phyloP scores from a whole-genome alignment of 1,140 invertebrate genomes.

The Scaptodrosophila lebanonensis region DNA sequence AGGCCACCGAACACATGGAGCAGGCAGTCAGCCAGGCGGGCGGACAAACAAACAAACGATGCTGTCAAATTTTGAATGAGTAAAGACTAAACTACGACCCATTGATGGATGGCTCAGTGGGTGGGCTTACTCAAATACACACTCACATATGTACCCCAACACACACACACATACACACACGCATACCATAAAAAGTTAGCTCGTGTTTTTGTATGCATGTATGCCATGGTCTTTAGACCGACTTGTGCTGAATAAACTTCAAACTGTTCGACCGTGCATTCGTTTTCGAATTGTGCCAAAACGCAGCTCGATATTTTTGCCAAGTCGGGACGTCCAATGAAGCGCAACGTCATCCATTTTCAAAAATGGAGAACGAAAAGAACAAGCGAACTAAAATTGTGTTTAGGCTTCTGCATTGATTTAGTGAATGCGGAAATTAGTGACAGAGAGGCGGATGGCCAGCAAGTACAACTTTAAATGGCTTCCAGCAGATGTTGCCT shows the following conservation, averaged over 20 bases:
- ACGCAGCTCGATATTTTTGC: conserved; percentile 50
- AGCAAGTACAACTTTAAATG: conserved; percentile 55
- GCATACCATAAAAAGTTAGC: conserved; percentile 17
- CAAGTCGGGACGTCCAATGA: conserved; percentile 27
- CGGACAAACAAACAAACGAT: conserved; percentile 69
- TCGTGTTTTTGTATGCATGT: conserved; percentile 23
- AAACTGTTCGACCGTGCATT: conserved; percentile 3
- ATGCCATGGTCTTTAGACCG: conserved; percentile 10
- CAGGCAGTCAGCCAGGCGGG: conserved; percentile 10
- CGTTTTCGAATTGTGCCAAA: conserved; percentile 36
- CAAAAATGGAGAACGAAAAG: conserved; percentile 28
- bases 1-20: conserved; percentile 20
- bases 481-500: conserved; percentile 66
- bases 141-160: conserved; percentile 7
- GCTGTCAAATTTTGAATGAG: conserved; percentile 75
- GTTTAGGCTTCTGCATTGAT: conserved; percentile 65
- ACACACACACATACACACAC: conserved; percentile 23
- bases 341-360: conserved; percentile 53
- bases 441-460: conserved; percentile 40
- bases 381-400: conserved; percentile 35
- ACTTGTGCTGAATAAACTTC: conserved; percentile 23
- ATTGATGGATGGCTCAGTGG: conserved; percentile 66
- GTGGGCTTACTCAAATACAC: conserved; percentile 24
- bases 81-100: conserved; percentile 70
- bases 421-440: conserved; percentile 72